Base-by-base conservation (phyloP, 1,140 invertebrate genomes). In the Eciton burchellii region DNA sequence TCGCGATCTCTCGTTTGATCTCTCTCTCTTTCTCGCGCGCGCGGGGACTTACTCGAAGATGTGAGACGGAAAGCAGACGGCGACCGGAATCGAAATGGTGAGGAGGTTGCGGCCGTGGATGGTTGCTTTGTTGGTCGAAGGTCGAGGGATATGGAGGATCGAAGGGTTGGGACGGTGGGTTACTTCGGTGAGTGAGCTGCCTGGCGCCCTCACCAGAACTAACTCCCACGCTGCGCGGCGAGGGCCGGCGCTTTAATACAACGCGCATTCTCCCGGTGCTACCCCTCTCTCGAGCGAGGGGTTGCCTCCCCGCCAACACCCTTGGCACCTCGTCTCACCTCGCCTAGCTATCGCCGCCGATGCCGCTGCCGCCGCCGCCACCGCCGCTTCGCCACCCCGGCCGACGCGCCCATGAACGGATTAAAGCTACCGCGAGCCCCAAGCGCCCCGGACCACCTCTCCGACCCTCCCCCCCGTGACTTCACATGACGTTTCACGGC, bases 201-300 rank as follows among this genome's bases (percentile, higher is more conserved):
- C 91, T 93, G 91, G 92, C 92, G 92, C 92, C 92, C 92, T 92
- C 92, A 92, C 92, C 90, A 91, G 91, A 92, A 93, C 92, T 93
- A 92, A 93, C 92, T 92, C 92, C 92, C 91, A 93, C 92, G 91
- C 92, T 93, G 92, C 92, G 92, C 92, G 91, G 83, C 82, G 76
- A 87, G 77, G 86, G 77, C 88, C 88, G 89, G 84, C 86, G 71
- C 90, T 91, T 89, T 89, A 89, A 91, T 89, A 88, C 91, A 88
- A 82, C 90, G 92, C 92, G 91, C 92, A 92, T 91, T 88, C 86
- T 85, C 88, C 87, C 85, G 74, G 41, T 70, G 49, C 12, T 35
- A 52, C 43, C 60, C 81, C 82, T 68, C 26, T 63, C 60, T 70
- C 26, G 29, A 54, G 14, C 29, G 41, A 11, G 68, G 41, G 52